Evolutionary conservation across 2,113 vertebrate species (phyloP).

Genomic region (Corythornis madagascariensis): DNA sequence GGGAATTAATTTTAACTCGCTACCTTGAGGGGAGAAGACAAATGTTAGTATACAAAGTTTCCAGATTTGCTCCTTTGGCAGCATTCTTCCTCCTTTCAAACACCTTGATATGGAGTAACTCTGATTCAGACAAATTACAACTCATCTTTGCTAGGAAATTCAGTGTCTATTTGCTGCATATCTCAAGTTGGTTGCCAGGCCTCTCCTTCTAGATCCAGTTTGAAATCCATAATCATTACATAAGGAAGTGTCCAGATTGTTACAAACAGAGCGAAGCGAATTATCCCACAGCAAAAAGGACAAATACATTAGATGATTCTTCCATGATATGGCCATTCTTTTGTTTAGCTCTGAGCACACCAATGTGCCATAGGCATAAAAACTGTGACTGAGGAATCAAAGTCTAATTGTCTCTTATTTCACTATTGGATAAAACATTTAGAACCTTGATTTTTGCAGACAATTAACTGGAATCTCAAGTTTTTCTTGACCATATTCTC

Average conservation of each 20-base stretch:
- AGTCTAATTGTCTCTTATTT: not conserved
- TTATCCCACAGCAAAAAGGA: not conserved
- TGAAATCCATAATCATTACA: not conserved
- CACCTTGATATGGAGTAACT: not conserved
- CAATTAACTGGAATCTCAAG: not conserved
- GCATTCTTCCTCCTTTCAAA: not conserved
- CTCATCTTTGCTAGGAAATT: not conserved
- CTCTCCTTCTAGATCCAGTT: not conserved
- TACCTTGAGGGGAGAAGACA: not conserved
- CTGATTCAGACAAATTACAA: not conserved
- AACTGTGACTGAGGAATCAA: not conserved
- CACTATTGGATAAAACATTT: not conserved
- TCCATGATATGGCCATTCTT: not conserved
- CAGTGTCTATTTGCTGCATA: not conserved
- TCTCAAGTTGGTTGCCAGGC: not conserved
- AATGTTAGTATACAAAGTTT: not conserved
- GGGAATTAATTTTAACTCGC: not conserved
- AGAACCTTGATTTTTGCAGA: not conserved
- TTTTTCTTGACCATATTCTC: not conserved
- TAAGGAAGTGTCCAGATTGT: not conserved
- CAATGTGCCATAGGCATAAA: rapidly evolving
- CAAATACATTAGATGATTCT: not conserved
- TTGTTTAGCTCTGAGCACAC: not conserved
- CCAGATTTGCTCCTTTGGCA: not conserved
- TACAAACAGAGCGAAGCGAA: not conserved